Percentiles rank a stretch among this genome's conserved stretches.
These are phyloP conservation scores for Acrocephalus scirpaceus DNA, from an alignment of 2,797 vertebrate species.

Conservation along the genomic window DNA sequence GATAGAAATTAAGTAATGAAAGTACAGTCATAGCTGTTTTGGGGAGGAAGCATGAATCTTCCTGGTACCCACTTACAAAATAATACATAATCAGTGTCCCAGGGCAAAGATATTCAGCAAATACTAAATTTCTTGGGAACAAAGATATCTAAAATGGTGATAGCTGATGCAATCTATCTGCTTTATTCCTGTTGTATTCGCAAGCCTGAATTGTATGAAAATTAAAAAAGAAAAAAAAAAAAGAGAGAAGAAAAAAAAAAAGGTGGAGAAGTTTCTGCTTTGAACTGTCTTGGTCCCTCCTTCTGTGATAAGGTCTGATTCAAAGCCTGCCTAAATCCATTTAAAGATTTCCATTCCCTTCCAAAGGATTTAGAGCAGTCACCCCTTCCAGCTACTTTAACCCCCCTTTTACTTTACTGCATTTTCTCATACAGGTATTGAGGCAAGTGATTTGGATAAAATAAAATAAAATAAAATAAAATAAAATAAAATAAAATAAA, in stretches of 20 bases:
- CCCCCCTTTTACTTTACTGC: background rate
- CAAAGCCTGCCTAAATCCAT: background rate
- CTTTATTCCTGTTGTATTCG: background rate
- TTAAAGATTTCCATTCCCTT: constrained; percentile 14
- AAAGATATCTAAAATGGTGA: background rate
- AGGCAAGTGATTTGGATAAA: background rate
- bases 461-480: background rate
- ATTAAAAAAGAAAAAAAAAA: background rate
- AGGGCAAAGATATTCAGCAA: background rate
- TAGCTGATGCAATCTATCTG: background rate
- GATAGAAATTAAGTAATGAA: background rate
- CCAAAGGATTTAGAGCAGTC: background rate
- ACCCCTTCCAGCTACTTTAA: background rate
- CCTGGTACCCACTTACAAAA: background rate
- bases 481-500: background rate
- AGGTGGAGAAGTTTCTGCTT: background rate
- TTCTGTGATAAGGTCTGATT: background rate
- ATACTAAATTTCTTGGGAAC: background rate
- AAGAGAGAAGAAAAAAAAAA: background rate
- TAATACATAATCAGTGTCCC: background rate
- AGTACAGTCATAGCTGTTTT: background rate
- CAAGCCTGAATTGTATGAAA: background rate
- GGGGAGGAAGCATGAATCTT: background rate
- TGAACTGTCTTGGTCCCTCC: background rate
- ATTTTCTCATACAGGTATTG: background rate